A percentile compares a stretch with the other conserved stretches of the same genome.
Conservation (phyloP, 2,113 vertebrate species). For the Cynoglossus semilaevis region DNA sequence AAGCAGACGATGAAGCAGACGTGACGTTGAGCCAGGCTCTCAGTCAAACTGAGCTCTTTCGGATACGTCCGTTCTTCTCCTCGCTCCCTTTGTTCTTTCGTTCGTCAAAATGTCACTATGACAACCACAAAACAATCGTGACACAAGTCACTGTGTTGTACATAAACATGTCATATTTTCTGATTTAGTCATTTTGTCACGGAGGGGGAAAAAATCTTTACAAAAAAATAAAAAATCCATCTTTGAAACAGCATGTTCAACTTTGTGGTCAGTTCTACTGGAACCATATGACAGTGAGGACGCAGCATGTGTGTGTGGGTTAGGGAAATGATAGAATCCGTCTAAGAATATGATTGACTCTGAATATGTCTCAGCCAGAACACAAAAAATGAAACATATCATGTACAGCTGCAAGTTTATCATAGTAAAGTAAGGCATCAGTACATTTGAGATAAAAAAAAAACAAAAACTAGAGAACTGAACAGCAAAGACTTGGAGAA, state of each 20-base stretch:
- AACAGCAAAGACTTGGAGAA: too few relatives aligned
- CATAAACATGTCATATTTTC: conserved; percentile 24
- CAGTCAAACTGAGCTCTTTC: background rate
- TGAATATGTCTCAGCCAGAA: too few relatives aligned
- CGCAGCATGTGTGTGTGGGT: background rate
- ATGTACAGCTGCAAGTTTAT: too few relatives aligned
- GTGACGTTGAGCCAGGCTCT: conserved; percentile 18
- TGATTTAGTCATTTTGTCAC: conserved; percentile 15
- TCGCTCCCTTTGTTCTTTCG: background rate
- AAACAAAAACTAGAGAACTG: too few relatives aligned
- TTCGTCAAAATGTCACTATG: conserved; percentile 12
- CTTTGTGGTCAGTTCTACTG: conserved; percentile 13
- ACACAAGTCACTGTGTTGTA: background rate
- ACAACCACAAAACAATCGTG: conserved; percentile 33
- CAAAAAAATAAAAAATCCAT: conserved; percentile 31
- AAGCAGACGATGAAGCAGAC: conserved; percentile 26
- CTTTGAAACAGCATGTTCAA: conserved; percentile 8
- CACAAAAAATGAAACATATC: too few relatives aligned
- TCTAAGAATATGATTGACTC: background rate
- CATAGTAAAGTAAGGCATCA: too few relatives aligned
- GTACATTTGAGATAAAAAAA: too few relatives aligned
- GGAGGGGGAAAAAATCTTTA: conserved; percentile 13
- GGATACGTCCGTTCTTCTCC: conserved; percentile 9
- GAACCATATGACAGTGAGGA: background rate
- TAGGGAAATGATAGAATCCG: background rate